Percentiles rank a stretch among this genome's conserved stretches.
These are phyloP conservation scores for Incurvaria masculella DNA, from an alignment of 2,888 invertebrate species.

Conservation along the genomic window DNA sequence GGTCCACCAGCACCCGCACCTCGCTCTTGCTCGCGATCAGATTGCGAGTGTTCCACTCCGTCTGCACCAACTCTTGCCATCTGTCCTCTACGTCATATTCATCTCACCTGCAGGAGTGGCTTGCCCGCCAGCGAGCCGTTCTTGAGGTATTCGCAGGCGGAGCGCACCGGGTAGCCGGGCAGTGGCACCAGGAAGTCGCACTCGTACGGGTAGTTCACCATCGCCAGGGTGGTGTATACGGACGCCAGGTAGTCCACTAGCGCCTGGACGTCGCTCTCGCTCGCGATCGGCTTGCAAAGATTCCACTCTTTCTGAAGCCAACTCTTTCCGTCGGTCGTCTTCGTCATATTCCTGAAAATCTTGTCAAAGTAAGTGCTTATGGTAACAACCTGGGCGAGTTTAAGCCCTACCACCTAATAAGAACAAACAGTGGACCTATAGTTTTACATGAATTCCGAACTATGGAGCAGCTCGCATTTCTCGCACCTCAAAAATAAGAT, in stretches of 20 bases:
- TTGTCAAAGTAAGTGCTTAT: too few relatives aligned
- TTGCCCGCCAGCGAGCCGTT: conserved; percentile 40
- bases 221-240: conserved; percentile 78
- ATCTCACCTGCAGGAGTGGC: conserved; percentile 45
- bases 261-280: conserved; percentile 27
- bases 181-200: conserved; percentile 78
- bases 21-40: too few relatives aligned
- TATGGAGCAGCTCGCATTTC: too few relatives aligned
- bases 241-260: conserved; percentile 70
- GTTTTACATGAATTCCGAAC: too few relatives aligned
- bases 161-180: conserved; percentile 80
- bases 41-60: too few relatives aligned
- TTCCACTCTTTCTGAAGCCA: conserved; percentile 71
- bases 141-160: conserved; percentile 56
- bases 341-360: conserved; percentile 41
- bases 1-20: too few relatives aligned
- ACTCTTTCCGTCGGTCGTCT: conserved; percentile 62
- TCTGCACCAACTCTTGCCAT: too few relatives aligned
- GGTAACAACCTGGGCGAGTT: too few relatives aligned
- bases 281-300: conserved; percentile 69
- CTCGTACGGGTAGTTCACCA: conserved; percentile 94
- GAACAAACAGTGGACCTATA: too few relatives aligned
- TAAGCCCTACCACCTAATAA: too few relatives aligned
- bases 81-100: too few relatives aligned
- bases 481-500: too few relatives aligned